Evolutionary conservation across 2,113 vertebrate species (phyloP), one percentile per base, ranked within the genome.

Genomic region (Melanocharis versteri): DNA sequence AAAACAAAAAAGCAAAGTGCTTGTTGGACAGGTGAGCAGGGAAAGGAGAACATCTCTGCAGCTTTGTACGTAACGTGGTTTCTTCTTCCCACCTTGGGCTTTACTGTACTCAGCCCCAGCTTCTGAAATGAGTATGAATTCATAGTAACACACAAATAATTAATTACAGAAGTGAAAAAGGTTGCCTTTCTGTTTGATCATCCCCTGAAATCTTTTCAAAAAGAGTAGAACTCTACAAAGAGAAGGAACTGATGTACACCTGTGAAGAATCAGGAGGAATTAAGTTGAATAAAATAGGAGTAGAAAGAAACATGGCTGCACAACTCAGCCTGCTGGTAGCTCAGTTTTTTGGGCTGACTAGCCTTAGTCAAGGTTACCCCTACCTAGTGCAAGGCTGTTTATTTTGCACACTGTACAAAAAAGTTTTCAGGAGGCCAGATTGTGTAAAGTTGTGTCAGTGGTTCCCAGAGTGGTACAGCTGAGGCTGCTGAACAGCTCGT

Each of bases 301-400:
- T 27, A 53, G 37, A 16, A 66, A 71, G 91, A 50, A 16, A 17
- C n/a, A 22, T 16, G 35, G 26, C 57, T 83, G 53, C 24, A 24
- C 66, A 33, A 6, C 24, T 79, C 18, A 1, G 60, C 30, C 51
- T 2, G 0, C 7, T 53, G 24, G 28, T 31, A 45, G 40, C 45
- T 86, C 35, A 30, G 13, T 0, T 40, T 70, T 81, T 61, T 24
- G 30, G 19, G 53, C 57, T 92, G 26, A 1, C 57, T 68, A 7
- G 23, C 47, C 23, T 37, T 60, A 28, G 16, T 68, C 26, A 27
- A 62, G 18, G 44, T 31, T 58, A 27, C 21, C 17, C 13, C 8
- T 66, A 3, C 11, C 27, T 40, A 21, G 19, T 20, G 58, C 58
- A 83, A 44, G 24, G 18, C 13, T 6, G 20, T 72, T 93, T 62